Base-by-base conservation (phyloP, 2,888 invertebrate species). In the Leptopilina myrica region DNA sequence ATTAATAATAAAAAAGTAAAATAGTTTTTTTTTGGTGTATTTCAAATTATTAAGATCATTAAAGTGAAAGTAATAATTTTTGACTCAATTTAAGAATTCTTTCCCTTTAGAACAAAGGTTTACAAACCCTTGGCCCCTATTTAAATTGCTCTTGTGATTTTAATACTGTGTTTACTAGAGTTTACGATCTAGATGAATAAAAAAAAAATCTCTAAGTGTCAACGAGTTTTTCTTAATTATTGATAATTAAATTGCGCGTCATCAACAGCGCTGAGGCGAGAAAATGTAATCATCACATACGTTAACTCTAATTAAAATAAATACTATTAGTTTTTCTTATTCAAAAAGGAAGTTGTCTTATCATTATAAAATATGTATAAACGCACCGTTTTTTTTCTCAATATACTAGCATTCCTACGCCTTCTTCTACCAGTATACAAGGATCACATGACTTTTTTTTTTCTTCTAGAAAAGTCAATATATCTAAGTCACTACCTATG, bases 311-410 rank as follows among this genome's bases (percentile, higher is more conserved):
- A 46, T 14, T 73, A 26, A 73, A 53, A 73, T 73, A 73, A 73
- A 73, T 73, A 73, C 49, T 73, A 49, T 73, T 73, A 11, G 8
- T 9, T 33, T 20, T 53, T n/a, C 20, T 12, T 67, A 46, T 5
- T 69, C 20, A 2, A 53, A 33, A 73, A 14, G 33, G 8, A 73
- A 33, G 56, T 73, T 73, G 53, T 33, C 5, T 69, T 69, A 12
- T 12, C 49, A 15, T 49, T 69, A 20, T 49, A 12, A 49, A 49
- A 69, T 69, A 69, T 69, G 49, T 69, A 69, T 49, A 69, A 69
- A 69, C 53, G 69, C 69, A 69, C n/a, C 67, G 6, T 46, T 49
- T 49, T 49, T 49, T 46, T 46, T 46, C 11, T 20, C 62, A 15
- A 49, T 49, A 49, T 2, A 62, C 62, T 62, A 62, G 62, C 9